Percentiles rank a stretch among this genome's conserved stretches.
Evolutionary conservation across 2,113 vertebrate species (phyloP).

Genomic region (Tapirus terrestris): DNA sequence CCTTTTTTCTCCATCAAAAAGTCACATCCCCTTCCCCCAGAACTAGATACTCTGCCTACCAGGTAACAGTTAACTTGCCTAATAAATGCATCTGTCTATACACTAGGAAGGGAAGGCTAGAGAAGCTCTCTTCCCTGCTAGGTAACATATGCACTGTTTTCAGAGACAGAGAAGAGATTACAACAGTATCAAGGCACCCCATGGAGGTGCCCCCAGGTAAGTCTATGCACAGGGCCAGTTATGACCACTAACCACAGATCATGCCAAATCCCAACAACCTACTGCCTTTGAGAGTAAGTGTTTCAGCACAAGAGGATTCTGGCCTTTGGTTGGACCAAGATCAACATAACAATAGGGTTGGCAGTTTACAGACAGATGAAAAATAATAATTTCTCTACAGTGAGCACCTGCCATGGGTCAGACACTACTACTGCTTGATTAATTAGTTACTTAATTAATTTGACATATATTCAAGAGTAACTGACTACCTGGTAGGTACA

Average conservation of each 20-base stretch:
- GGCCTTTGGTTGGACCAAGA: background rate
- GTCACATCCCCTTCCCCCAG: background rate
- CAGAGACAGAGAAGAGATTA: background rate
- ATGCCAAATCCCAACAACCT: background rate
- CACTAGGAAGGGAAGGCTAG: background rate
- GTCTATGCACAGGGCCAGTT: background rate
- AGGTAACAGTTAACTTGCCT: background rate
- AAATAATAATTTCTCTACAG: constrained; percentile 10
- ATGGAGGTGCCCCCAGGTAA: background rate
- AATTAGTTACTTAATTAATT: background rate
- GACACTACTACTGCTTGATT: background rate
- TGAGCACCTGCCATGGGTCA: background rate
- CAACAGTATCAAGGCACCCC: background rate
- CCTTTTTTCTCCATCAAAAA: background rate
- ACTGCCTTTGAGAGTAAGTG: background rate
- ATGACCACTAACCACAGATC: background rate
- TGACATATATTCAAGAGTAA: background rate
- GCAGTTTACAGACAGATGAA: constrained; percentile 12
- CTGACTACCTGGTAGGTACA: background rate
- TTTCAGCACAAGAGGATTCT: background rate
- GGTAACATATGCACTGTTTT: background rate
- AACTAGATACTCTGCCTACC: background rate
- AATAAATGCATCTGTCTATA: background rate
- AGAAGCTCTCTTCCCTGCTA: background rate
- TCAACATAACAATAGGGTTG: background rate